Percentiles rank a stretch among this genome's conserved stretches.
Conservation (phyloP, 1,140 invertebrate species). For the Bombyx mandarina region DNA sequence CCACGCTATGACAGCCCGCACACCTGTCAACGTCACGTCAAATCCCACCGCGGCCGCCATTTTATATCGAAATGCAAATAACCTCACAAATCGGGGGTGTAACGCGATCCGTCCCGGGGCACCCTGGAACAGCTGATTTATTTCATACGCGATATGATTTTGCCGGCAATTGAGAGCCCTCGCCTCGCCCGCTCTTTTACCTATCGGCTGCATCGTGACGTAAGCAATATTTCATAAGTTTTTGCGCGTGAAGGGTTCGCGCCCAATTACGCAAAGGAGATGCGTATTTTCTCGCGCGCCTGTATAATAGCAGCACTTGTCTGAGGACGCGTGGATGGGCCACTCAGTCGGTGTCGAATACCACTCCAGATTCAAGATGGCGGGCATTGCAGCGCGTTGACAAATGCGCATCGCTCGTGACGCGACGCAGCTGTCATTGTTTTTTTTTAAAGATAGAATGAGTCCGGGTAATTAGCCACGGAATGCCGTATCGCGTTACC, state of each 20-base stretch:
- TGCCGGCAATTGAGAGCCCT: slow-evolving; percentile 47
- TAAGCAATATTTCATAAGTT: slow-evolving; percentile 7
- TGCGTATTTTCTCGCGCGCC: slow-evolving; percentile 28
- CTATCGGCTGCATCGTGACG: slow-evolving; percentile 15
- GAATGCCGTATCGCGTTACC: slow-evolving; percentile 9
- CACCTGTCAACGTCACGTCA: slow-evolving; percentile 59
- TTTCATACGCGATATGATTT: slow-evolving; percentile 61
- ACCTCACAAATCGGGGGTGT: slow-evolving; percentile 48
- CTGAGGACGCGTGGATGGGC: slow-evolving; percentile 29
- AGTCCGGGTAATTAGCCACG: slow-evolving; percentile 10
- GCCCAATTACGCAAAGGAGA: slow-evolving; percentile 48
- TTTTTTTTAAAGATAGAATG: slow-evolving; percentile 6
- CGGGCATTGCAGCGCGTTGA: slow-evolving; percentile 26
- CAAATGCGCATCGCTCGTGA: slow-evolving; percentile 28
- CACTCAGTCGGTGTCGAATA: slow-evolving; percentile 45
- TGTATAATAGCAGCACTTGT: slow-evolving; percentile 32
- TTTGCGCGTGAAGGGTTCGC: slow-evolving; percentile 26
- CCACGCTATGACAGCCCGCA: slow-evolving; percentile 34
- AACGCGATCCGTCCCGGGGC: slow-evolving; percentile 48
- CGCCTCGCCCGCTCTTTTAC: slow-evolving; percentile 13
- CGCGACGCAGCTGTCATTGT: slow-evolving; percentile 9
- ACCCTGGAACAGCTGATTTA: slow-evolving; percentile 49
- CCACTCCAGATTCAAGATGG: slow-evolving; percentile 36
- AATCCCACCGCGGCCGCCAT: slow-evolving; percentile 40
- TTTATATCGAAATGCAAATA: slow-evolving; percentile 63